Conservation (phyloP, 2,113 vertebrate genomes). For the Hirundichthys speculiger region DNA sequence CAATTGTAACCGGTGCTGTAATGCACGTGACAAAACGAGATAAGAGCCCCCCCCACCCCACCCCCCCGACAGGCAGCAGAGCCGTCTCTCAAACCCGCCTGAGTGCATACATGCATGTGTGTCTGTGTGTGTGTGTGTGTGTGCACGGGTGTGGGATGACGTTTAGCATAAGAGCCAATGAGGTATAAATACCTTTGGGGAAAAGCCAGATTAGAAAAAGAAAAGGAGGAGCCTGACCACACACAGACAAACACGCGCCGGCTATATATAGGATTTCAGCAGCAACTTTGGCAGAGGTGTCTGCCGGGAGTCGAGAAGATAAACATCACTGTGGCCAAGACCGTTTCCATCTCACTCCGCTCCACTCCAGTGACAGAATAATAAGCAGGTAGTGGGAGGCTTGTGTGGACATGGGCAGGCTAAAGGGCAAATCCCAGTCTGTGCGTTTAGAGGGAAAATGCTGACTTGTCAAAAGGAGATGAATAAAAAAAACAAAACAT, state of each 20-base stretch:
- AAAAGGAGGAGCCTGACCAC: constrained; percentile 36
- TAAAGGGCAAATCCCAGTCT: constrained; percentile 21
- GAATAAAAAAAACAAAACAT: constrained; percentile 3
- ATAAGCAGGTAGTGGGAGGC: not conserved
- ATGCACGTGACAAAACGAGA: constrained; percentile 28
- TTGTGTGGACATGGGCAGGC: constrained; percentile 3
- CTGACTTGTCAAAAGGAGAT: constrained; percentile 10
- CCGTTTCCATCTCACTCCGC: not conserved
- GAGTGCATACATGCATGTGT: constrained; percentile 6
- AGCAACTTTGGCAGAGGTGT: constrained; percentile 20
- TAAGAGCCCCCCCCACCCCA: constrained; percentile 46
- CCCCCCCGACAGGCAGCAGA: constrained; percentile 16
- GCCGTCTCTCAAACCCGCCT: constrained; percentile 24
- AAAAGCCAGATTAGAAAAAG: constrained; percentile 72
- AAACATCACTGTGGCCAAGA: constrained; percentile 12
- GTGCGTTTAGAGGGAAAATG: constrained; percentile 18
- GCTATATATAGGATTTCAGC: constrained; percentile 52
- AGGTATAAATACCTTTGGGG: constrained; percentile 67
- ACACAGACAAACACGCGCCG: constrained; percentile 3
- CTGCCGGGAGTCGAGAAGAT: constrained; percentile 22
- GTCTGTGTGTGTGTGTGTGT: constrained; percentile 14
- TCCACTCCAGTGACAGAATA: not conserved
- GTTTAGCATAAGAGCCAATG: constrained; percentile 51
- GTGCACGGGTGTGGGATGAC: constrained; percentile 30
- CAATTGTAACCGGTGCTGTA: not conserved